Percentiles rank a stretch among this genome's conserved stretches.
Conservation (phyloP, 2,113 vertebrate genomes). For the Axis porcinus region DNA sequence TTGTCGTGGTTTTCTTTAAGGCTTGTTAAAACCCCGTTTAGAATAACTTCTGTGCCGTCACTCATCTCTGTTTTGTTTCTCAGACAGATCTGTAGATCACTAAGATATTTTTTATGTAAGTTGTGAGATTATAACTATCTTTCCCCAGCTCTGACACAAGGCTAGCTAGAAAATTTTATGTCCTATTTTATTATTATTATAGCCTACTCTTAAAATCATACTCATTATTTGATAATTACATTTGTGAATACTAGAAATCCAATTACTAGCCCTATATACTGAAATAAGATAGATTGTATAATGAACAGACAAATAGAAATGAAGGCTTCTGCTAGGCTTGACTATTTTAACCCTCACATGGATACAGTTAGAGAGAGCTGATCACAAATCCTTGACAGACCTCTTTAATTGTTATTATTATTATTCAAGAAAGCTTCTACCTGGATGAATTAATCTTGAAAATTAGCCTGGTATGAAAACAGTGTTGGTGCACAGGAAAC, state of each 20-base stretch:
- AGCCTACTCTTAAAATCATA: not conserved
- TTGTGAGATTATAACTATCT: not conserved
- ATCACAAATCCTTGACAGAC: not conserved
- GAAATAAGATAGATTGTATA: not conserved
- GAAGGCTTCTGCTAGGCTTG: not conserved
- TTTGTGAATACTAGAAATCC: not conserved
- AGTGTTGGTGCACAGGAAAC: not conserved
- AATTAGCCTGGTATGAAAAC: not conserved
- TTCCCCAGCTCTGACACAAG: not conserved
- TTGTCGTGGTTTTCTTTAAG: not conserved
- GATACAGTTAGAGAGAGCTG: not conserved
- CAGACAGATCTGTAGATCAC: not conserved
- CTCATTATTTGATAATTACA: not conserved
- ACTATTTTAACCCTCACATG: not conserved
- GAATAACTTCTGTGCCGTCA: not conserved
- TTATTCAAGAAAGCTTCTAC: not conserved
- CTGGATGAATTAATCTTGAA: not conserved
- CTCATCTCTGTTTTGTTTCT: not conserved
- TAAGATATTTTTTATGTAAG: not conserved
- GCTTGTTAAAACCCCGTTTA: not conserved
- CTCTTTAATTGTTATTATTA: not conserved
- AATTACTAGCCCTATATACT: not conserved
- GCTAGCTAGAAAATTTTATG: not conserved
- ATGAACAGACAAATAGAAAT: not conserved
- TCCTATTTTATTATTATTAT: not conserved